Conservation (phyloP, 2,797 vertebrate species). For the Eospalax fontanierii region DNA sequence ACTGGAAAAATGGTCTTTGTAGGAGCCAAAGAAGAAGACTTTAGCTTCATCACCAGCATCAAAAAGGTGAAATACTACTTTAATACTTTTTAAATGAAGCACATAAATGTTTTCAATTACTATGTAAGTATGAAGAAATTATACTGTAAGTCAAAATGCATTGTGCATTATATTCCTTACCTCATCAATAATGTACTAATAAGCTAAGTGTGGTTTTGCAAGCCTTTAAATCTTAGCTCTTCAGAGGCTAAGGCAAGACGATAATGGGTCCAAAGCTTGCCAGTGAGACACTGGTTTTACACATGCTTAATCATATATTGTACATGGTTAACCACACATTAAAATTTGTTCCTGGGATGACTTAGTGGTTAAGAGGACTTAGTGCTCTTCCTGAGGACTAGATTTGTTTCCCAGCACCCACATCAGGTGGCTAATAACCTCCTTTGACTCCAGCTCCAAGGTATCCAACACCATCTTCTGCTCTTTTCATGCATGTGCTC, state of each 20-base stretch:
- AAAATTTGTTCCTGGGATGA: background rate
- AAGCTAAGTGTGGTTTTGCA: background rate
- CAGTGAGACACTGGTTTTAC: background rate
- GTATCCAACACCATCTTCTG: background rate
- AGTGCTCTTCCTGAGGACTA: background rate
- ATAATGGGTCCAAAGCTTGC: background rate
- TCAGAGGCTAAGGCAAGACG: background rate
- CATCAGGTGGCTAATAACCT: background rate
- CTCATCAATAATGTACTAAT: background rate
- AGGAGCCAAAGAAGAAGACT: background rate
- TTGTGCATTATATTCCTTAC: background rate
- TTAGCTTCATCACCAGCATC: background rate
- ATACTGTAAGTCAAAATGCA: background rate
- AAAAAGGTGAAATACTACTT: background rate
- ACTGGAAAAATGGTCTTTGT: background rate
- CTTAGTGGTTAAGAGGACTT: background rate
- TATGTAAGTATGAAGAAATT: background rate
- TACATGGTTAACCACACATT: background rate
- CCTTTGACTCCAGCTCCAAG: background rate
- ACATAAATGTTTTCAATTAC: background rate
- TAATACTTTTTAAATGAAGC: background rate
- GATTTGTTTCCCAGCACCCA: background rate
- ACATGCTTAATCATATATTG: background rate
- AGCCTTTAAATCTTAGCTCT: background rate
- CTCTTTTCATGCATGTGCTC: too few species aligned